These are phyloP conservation scores for Limnephilus marmoratus DNA, from an alignment of 2,888 invertebrate genomes.

Conservation along the genomic window DNA sequence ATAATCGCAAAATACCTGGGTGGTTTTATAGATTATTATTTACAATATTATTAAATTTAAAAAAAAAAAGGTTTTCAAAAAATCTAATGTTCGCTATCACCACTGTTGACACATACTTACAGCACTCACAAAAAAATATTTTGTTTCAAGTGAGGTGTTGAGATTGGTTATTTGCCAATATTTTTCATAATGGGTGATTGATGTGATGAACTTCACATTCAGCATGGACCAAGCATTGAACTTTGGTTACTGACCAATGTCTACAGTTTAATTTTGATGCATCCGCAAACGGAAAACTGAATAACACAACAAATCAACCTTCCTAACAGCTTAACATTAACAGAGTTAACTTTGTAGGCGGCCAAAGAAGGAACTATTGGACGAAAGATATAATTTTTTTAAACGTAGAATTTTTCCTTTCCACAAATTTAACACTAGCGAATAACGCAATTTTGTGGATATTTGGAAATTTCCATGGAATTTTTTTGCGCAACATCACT, in stretches of 20 bases:
- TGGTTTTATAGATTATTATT: too few species aligned
- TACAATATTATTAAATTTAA: too few species aligned
- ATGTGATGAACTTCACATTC: background rate
- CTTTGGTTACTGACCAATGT: background rate
- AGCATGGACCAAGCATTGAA: background rate
- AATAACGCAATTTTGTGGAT: too few species aligned
- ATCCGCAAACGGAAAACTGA: background rate
- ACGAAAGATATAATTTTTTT: background rate
- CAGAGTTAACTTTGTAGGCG: background rate
- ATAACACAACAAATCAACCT: background rate
- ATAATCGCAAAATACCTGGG: too few species aligned
- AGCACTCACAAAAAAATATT: background rate
- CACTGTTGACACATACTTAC: too few species aligned
- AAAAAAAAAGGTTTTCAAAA: too few species aligned
- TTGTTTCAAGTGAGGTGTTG: background rate
- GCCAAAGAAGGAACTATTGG: background rate
- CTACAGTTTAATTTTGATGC: background rate
- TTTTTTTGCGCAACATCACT: too few species aligned
- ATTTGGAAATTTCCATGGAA: too few species aligned
- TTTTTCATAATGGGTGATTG: background rate
- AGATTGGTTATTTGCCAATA: background rate
- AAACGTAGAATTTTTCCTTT: background rate
- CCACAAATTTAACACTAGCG: too few species aligned
- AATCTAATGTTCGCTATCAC: too few species aligned
- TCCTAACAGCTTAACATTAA: too few species aligned